phyloP scores from a whole-genome alignment of 2,888 invertebrate species.

The Kryphioiulus occultus region DNA sequence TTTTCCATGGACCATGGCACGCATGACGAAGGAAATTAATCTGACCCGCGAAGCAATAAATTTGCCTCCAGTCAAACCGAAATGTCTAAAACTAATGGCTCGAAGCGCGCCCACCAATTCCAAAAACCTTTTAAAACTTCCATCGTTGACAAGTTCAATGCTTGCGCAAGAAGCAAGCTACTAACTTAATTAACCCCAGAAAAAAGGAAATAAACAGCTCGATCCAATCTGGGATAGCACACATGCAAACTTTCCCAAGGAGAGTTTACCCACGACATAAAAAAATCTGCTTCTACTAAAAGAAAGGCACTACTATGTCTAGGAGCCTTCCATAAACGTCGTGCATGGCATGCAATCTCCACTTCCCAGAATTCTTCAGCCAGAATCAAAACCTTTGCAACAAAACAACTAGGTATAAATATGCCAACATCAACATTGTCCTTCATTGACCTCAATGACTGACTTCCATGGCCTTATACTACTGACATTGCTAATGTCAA shows the following conservation, averaged over 20 bases:
- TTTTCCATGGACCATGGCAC: not conserved
- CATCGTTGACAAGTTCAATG: conserved; percentile 1
- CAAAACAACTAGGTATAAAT: too few relatives aligned
- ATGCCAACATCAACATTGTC: too few relatives aligned
- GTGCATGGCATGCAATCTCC: too few relatives aligned
- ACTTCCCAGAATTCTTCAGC: too few relatives aligned
- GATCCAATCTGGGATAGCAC: conserved; percentile 11
- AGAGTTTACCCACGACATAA: not conserved
- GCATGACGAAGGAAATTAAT: not conserved
- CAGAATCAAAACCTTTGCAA: too few relatives aligned
- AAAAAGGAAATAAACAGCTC: not conserved
- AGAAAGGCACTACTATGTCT: too few relatives aligned
- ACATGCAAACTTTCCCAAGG: not conserved
- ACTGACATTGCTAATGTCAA: too few relatives aligned
- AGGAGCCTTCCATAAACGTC: too few relatives aligned
- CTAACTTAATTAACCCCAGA: not conserved
- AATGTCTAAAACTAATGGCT: conserved; percentile 3
- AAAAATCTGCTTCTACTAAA: too few relatives aligned
- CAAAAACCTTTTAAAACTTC: conserved; percentile 14
- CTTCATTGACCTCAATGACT: too few relatives aligned
- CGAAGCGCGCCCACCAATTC: not conserved
- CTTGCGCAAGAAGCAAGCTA: not conserved
- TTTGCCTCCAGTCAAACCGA: conserved; percentile 23
- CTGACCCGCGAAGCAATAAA: conserved; percentile 23
- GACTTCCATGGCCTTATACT: too few relatives aligned